Conservation (phyloP, 2,797 vertebrate species). For the Pelobates cultripes region DNA sequence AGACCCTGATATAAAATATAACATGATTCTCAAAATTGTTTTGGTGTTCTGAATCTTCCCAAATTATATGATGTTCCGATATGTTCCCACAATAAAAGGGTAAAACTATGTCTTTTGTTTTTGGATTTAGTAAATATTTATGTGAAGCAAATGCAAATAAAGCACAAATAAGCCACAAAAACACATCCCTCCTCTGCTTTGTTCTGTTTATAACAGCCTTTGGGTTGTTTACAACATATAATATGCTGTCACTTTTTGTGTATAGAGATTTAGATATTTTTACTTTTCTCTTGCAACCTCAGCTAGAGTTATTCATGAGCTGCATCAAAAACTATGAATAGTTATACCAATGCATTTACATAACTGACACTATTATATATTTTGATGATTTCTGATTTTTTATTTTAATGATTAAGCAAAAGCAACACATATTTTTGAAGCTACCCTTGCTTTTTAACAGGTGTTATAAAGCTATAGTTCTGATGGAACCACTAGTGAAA, state of each 20-base stretch:
- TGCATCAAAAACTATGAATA: not conserved
- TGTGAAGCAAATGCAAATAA: not conserved
- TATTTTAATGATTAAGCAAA: not conserved
- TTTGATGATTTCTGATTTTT: not conserved
- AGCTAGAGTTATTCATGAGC: constrained; percentile 19
- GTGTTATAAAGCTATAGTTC: no score
- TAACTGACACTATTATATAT: not conserved
- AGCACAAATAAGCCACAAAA: not conserved
- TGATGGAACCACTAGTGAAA: no score
- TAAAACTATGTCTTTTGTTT: no score
- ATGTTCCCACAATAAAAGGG: no score
- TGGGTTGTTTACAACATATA: constrained; percentile 15
- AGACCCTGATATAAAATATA: no score
- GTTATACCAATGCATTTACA: constrained; percentile 6
- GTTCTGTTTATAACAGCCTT: constrained; percentile 18
- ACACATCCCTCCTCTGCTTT: not conserved
- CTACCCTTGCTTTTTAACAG: not conserved
- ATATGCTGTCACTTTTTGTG: constrained; percentile 29
- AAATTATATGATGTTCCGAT: no score
- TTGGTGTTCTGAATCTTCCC: no score
- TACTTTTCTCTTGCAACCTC: not conserved
- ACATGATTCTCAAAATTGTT: no score
- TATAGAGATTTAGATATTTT: constrained; percentile 31
- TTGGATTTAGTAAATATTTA: no score
- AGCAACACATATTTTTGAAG: not conserved